phyloP scores from a whole-genome alignment of 2,113 vertebrate genomes.

The Dromas ardeola region DNA sequence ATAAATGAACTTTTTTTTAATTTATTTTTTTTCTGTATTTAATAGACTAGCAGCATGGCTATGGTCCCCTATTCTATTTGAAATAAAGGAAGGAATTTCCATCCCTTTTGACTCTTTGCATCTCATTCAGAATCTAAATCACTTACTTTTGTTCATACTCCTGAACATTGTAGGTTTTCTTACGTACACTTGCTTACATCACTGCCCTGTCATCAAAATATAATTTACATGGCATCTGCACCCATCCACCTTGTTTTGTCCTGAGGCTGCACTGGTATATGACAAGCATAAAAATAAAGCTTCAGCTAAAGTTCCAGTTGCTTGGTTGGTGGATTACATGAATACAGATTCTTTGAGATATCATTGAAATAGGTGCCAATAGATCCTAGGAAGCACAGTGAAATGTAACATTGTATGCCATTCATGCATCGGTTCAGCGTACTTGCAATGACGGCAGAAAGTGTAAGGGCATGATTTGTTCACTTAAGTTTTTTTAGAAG shows the following conservation, averaged over 20 bases:
- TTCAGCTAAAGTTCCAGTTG: background rate
- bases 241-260: background rate
- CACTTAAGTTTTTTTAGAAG: background rate
- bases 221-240: background rate
- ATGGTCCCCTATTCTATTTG: background rate
- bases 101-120: background rate
- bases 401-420: background rate
- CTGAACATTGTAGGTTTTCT: background rate
- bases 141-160: background rate
- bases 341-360: background rate
- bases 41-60: background rate
- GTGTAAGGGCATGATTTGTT: background rate
- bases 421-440: background rate
- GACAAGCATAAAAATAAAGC: background rate
- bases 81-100: background rate
- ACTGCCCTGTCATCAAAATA: background rate
- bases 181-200: background rate
- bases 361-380: background rate
- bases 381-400: background rate
- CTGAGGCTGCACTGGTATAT: background rate
- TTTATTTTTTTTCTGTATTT: background rate
- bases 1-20: background rate
- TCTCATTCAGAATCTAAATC: background rate
- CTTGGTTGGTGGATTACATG: background rate
- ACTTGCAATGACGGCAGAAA: background rate